Percentiles rank a stretch among this genome's conserved stretches.
Conservation (phyloP, 2,888 invertebrate genomes). For the Lasioglossum vierecki region DNA sequence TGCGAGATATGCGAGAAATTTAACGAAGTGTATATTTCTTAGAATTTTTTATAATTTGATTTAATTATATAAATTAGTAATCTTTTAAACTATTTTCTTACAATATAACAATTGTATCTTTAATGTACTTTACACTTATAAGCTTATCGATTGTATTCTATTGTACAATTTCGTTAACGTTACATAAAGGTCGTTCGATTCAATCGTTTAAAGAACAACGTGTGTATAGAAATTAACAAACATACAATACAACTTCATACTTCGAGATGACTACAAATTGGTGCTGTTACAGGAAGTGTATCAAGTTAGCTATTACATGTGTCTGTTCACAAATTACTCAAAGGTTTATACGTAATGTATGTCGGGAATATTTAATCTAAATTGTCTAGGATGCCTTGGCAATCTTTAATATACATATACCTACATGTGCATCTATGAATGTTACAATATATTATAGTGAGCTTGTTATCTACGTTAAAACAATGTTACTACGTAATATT, state of each 20-base stretch:
- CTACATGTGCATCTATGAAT: constrained; percentile 15
- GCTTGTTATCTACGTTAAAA: constrained; percentile 37
- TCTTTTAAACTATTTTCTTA: background rate
- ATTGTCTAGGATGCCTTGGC: constrained; percentile 37
- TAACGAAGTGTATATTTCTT: background rate
- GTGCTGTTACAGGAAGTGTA: constrained; percentile 25
- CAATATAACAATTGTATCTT: background rate
- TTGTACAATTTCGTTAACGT: background rate
- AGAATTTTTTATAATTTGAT: constrained; percentile 4
- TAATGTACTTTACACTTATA: background rate
- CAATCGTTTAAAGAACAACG: constrained; percentile 21
- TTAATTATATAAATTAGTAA: background rate
- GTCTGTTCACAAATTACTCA: constrained; percentile 30
- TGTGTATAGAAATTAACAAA: constrained; percentile 33
- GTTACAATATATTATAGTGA: constrained; percentile 40
- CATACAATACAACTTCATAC: constrained; percentile 34
- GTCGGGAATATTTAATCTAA: constrained; percentile 31
- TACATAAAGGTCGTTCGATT: constrained; percentile 16
- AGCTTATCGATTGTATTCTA: background rate
- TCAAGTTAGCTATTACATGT: constrained; percentile 32
- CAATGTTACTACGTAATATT: constrained; percentile 32
- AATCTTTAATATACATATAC: constrained; percentile 29
- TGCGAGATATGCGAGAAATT: background rate
- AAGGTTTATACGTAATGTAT: constrained; percentile 29
- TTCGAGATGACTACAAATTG: constrained; percentile 31